Conservation (phyloP, 1,140 invertebrate genomes). For the Vollenhovia emeryi region DNA sequence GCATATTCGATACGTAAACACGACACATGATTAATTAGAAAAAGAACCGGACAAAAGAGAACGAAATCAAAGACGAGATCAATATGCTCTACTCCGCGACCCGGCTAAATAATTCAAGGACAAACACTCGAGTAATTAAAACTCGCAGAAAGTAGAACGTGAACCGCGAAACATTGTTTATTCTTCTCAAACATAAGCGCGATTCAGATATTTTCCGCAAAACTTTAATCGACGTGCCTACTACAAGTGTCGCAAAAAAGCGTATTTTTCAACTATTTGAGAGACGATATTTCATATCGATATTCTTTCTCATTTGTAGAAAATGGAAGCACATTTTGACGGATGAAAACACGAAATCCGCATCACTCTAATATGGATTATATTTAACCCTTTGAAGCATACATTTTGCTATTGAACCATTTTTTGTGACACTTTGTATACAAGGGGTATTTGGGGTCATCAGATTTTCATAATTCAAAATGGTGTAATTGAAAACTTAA, state of each 20-base stretch:
- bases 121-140: constrained; percentile 17
- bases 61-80: background rate
- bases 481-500: too few species aligned
- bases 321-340: background rate
- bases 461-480: too few species aligned
- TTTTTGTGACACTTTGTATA: too few species aligned
- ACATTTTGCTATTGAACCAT: too few species aligned
- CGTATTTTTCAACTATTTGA: background rate
- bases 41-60: background rate
- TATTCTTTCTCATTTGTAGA: background rate
- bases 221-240: background rate
- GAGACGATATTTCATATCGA: background rate
- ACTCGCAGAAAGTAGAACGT: background rate
- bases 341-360: background rate
- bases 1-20: background rate
- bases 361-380: background rate
- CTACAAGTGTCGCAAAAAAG: background rate
- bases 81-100: background rate
- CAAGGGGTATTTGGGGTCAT: too few species aligned
- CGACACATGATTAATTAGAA: background rate
- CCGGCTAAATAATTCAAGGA: background rate
- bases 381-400: too few species aligned
- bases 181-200: too few species aligned
- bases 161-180: background rate
- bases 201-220: background rate